Conservation (phyloP, 2,888 invertebrate species). For the Ophioninae sp. region DNA sequence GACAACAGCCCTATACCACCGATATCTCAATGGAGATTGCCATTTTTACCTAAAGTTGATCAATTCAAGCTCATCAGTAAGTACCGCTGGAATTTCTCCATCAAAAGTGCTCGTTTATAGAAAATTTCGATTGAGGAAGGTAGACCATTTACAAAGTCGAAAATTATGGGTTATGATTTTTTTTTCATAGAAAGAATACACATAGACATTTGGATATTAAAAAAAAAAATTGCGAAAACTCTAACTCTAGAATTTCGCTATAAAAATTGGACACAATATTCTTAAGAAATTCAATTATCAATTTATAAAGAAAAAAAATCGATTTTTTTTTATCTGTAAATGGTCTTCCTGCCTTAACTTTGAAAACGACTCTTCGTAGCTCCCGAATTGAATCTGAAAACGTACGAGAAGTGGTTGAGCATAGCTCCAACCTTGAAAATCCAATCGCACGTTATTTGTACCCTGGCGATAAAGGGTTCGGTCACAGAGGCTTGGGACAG, state of each 20-base stretch:
- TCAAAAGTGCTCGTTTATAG: neutral
- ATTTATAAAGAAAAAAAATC: too few relatives aligned
- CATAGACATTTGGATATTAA: too few relatives aligned
- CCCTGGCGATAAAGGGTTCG: constrained; percentile 81
- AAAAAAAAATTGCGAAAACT: too few relatives aligned
- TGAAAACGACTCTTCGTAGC: constrained; percentile 63
- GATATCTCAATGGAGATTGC: constrained; percentile 82
- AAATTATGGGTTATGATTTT: too few relatives aligned
- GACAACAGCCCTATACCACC: constrained; percentile 80
- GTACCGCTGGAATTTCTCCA: constrained; percentile 5
- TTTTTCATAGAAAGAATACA: too few relatives aligned
- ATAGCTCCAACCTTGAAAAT: constrained; percentile 79
- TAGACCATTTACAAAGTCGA: too few relatives aligned
- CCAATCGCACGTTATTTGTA: constrained; percentile 81
- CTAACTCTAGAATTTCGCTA: too few relatives aligned
- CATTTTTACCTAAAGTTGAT: constrained; percentile 79
- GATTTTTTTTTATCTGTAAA: too few relatives aligned
- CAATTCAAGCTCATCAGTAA: constrained; percentile 81
- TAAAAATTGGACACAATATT: too few relatives aligned
- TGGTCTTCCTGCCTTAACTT: neutral
- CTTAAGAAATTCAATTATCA: too few relatives aligned
- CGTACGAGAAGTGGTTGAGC: constrained; percentile 82
- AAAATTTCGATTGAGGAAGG: neutral
- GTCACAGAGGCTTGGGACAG: constrained; percentile 73
- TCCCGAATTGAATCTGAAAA: constrained; percentile 81